These are phyloP conservation scores for Drosophila eohydei DNA, from an alignment of 2,888 invertebrate genomes.

Conservation along the genomic window DNA sequence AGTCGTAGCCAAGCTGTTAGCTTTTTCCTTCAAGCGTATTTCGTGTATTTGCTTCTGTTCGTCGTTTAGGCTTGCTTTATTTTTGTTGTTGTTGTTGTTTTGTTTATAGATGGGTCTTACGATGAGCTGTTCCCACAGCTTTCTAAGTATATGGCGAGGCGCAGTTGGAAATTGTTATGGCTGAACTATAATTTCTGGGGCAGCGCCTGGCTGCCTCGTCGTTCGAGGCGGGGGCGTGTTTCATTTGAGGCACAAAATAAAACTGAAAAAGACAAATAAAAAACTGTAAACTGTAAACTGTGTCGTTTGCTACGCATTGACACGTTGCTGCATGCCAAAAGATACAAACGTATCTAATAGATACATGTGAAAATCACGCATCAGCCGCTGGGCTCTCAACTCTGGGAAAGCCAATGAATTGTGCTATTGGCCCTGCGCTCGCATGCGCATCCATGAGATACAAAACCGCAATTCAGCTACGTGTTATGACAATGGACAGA, in stretches of 20 bases:
- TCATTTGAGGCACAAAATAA: background rate
- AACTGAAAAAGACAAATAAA: slow-evolving; percentile 5
- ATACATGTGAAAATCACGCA: slow-evolving; percentile 83
- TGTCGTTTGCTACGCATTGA: slow-evolving; percentile 79
- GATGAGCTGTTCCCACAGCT: slow-evolving; percentile 54
- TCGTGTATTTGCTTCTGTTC: slow-evolving; percentile 3
- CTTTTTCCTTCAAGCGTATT: slow-evolving; percentile 40
- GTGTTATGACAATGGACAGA: slow-evolving; percentile 75
- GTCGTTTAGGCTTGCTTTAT: slow-evolving; percentile 8
- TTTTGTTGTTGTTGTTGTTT: slow-evolving; percentile 1
- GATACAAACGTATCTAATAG: slow-evolving; percentile 80
- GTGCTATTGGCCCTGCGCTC: slow-evolving; percentile 63
- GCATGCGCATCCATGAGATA: slow-evolving; percentile 69
- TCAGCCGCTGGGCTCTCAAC: slow-evolving; percentile 41
- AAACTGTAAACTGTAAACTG: slow-evolving; percentile 62
- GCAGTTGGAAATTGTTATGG: slow-evolving; percentile 58
- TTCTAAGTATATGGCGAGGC: slow-evolving; percentile 51
- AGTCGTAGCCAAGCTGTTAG: slow-evolving; percentile 58
- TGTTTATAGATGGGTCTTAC: background rate
- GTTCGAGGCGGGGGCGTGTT: slow-evolving; percentile 3
- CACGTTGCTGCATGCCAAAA: slow-evolving; percentile 56
- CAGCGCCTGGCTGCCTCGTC: slow-evolving; percentile 29
- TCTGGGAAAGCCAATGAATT: slow-evolving; percentile 79
- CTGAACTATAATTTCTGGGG: slow-evolving; percentile 61
- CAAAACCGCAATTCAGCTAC: slow-evolving; percentile 38